Base-by-base conservation (phyloP, 2,797 vertebrate genomes). In the Artibeus lituratus region DNA sequence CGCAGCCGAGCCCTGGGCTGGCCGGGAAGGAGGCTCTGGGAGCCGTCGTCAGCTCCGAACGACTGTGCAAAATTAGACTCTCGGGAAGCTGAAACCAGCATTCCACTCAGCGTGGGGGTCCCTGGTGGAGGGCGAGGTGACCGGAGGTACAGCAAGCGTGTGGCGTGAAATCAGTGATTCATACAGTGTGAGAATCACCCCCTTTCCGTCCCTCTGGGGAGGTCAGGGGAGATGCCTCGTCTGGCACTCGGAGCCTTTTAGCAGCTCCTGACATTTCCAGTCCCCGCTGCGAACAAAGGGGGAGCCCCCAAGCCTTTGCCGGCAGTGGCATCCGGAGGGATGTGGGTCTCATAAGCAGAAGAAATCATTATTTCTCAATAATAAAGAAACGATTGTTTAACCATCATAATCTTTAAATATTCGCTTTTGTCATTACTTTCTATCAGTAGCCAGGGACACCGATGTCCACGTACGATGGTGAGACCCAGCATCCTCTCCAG, bases 321-420 rank as follows among this genome's bases (percentile, higher is more conserved):
- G 76, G 19, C 32, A 11, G n/a, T 14, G 1, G 84, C 42, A 0
- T 8, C 42, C 0, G n/a, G 35, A 21, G 24, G 6, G 49, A 42
- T 24, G 3, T 7, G 10, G 15, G 55, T 7, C 2, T 19, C 4
- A 10, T 1, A 51, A 1, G 5, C 22, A 69, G 2, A n/a, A 47
- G 76, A 76, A 76, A n/a, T 10, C 24, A 55, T 26, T 57, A 35
- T n/a, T 74, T 22, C 53, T 53, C 42, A 37, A 67, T 22, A 44
- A 51, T 35, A 24, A 14, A 80, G 65, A 10, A 42, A 32, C n/a
- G 14, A 47, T 18, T 49, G 10, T 44, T 87, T 49, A 42, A 18
- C 39, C 53, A 39, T 7, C 32, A 32, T 49, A 3, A 19, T n/a
- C 37, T 51, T 24, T 7, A 84, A 65, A 37, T 49, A 4, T 39